Evolutionary conservation across 2,888 invertebrate species (phyloP), one percentile per base, ranked within the genome.

Genomic region (Synergus itoensis): DNA sequence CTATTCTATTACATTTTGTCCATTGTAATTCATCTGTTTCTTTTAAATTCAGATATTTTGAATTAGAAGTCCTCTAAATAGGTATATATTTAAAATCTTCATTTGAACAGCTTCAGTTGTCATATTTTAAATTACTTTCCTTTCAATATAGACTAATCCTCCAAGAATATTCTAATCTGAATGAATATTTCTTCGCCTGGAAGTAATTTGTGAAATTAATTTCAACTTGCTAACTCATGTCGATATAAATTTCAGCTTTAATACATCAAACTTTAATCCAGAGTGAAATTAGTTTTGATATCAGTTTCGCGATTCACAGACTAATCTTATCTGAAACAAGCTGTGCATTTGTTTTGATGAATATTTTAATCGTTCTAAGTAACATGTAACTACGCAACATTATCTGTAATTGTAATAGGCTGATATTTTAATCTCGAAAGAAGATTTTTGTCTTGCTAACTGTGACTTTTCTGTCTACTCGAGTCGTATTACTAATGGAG

Each of bases 291-390:
- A 28, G 1, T 67, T 67, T 67, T 67, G 18, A 21, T 43, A 48
- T 67, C 45, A 12, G 16, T 69, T 48, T 69, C 53, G n/a, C 53
- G 36, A 53, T 53, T 53, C 16, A 3, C 21, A 48, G 28, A 16
- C 48, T 73, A 73, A 53, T 73, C 53, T 73, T 73, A 73, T 73
- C 53, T 73, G 16, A 73, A 73, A 73, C 48, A 36, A n/a, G 21
- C 8, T 28, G 53, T 53, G 53, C 4, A 48, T 73, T 53, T 73
- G 14, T 73, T 48, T 28, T 73, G 28, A 18, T 73, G 53, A 14
- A 14, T 53, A 8, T 12, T 73, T 73, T 53, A 53, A 73, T 73
- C 53, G n/a, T 73, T 48, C 11, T 16, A 40, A 73, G 73, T 16
- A 53, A 36, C 53, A n/a, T 53, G 53, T 12, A 73, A 53, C 53